Conservation (phyloP, 2,888 invertebrate species). For the Cremastobaeus sp. region DNA sequence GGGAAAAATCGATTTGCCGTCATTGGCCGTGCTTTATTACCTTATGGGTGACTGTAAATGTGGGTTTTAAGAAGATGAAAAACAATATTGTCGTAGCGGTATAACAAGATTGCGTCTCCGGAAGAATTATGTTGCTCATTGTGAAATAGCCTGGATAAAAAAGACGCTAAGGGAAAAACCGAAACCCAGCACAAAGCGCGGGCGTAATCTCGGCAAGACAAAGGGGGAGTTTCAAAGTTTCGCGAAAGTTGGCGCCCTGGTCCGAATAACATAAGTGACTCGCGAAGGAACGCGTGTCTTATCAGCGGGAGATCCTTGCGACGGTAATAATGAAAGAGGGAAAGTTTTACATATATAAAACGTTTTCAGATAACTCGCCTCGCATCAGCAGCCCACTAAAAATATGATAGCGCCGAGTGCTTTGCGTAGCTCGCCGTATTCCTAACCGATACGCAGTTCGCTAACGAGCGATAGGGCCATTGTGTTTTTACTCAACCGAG, state of each 20-base stretch:
- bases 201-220: slow-evolving; percentile 59
- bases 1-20: too few species aligned
- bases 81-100: too few species aligned
- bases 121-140: slow-evolving; percentile 54
- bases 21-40: too few species aligned
- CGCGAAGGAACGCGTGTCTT: slow-evolving; percentile 64
- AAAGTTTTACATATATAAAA: slow-evolving; percentile 46
- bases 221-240: slow-evolving; percentile 56
- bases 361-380: slow-evolving; percentile 55
- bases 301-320: slow-evolving; percentile 60
- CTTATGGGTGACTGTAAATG: too few species aligned
- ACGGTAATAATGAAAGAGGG: slow-evolving; percentile 57
- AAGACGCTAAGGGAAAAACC: slow-evolving; percentile 31
- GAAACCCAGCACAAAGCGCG: slow-evolving; percentile 52
- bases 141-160: slow-evolving; percentile 42
- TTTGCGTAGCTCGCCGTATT: slow-evolving; percentile 34
- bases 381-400: slow-evolving; percentile 53
- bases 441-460: background rate
- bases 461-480: background rate
- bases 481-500: background rate
- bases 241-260: slow-evolving; percentile 53
- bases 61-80: too few species aligned
- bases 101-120: slow-evolving; percentile 26
- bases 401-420: slow-evolving; percentile 54
- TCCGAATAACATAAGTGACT: slow-evolving; percentile 61